Base-by-base conservation (phyloP, 1,140 invertebrate species). In the Calliopsis andreniformis region DNA sequence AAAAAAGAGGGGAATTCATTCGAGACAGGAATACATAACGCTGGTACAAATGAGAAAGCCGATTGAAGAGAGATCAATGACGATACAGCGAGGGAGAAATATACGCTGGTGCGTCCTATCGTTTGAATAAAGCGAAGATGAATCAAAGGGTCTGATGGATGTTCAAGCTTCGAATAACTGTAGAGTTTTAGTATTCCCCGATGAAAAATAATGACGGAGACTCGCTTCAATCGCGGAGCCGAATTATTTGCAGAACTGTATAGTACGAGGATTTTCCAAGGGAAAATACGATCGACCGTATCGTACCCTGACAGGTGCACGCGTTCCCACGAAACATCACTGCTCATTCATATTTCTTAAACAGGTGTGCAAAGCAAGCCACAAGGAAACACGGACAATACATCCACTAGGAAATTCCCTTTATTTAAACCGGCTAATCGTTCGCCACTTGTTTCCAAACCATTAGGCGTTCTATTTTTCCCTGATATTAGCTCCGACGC, bases 341-440 rank as follows among this genome's bases (percentile, higher is more conserved):
- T 8, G 14, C 53, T 76, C 66, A 32, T 76, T 69, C 73, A 76
- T 76, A 76, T 76, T 76, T 51, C 53, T 69, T 3, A 32, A 59
- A 69, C 66, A 59, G 25, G 20, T 18, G 42, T 28, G 43, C n/a
- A n/a, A 30, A 23, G 39, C 39, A 30, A 39, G 28, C 16, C 18
- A 7, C 30, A 5, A 28, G n/a, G 30, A 51, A 42, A 2, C 45
- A 8, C 14, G 3, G 3, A 10, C 32, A 32, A 63, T 35, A 30
- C 12, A 51, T 49, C 47, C 32, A 16, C 5, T 14, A 16, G 18
- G 20, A 47, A 25, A n/a, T n/a, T n/a, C n/a, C n/a, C n/a, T n/a
- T n/a, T n/a, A n/a, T n/a, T n/a, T n/a, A n/a, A n/a, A n/a, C n/a
- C n/a, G n/a, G n/a, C n/a, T n/a, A n/a, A n/a, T n/a, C n/a, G n/a